Base-by-base conservation (phyloP, 2,113 vertebrate genomes). In the Sorex fumeus region DNA sequence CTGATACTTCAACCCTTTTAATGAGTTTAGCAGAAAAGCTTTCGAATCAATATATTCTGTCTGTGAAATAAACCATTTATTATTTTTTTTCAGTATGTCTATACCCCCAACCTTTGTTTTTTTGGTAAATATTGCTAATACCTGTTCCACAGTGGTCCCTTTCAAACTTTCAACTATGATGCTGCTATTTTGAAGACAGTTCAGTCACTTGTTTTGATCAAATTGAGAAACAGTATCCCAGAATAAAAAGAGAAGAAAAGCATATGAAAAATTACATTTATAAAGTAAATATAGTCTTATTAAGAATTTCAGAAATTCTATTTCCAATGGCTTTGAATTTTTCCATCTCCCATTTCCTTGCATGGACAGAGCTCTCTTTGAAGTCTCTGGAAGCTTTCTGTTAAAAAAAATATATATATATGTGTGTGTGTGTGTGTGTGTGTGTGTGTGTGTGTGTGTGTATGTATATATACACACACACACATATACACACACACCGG, bases 361-460 rank as follows among this genome's bases (percentile, higher is more conserved):
- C n/a, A 62, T 47, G 36, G 32, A 75, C 79, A 66, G 88, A 86
- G 43, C 40, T 94, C 64, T 67, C 96, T 97, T 96, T 97, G 95
- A 97, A 92, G 93, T 96, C 86, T 77, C 77, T 77, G 77, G 93
- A 74, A 75, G 93, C 94, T 95, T 92, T 96, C 81, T 92, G 64
- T 88, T 79, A 88, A 88, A 84, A 91, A 90, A 84, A n/a, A n/a
- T n/a, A n/a, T n/a, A n/a, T n/a, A n/a, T n/a, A n/a, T n/a, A n/a
- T n/a, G n/a, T n/a, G n/a, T n/a, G n/a, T n/a, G n/a, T n/a, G n/a
- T n/a, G n/a, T n/a, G n/a, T n/a, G n/a, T n/a, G n/a, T n/a, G n/a
- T n/a, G n/a, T n/a, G n/a, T n/a, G n/a, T n/a, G n/a, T n/a, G n/a
- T n/a, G n/a, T n/a, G n/a, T n/a, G n/a, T n/a, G n/a, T n/a, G n/a